Percentiles rank a stretch among this genome's conserved stretches.
Evolutionary conservation across 2,888 invertebrate genomes (phyloP).

Genomic region (Liposcelis brunnea): DNA sequence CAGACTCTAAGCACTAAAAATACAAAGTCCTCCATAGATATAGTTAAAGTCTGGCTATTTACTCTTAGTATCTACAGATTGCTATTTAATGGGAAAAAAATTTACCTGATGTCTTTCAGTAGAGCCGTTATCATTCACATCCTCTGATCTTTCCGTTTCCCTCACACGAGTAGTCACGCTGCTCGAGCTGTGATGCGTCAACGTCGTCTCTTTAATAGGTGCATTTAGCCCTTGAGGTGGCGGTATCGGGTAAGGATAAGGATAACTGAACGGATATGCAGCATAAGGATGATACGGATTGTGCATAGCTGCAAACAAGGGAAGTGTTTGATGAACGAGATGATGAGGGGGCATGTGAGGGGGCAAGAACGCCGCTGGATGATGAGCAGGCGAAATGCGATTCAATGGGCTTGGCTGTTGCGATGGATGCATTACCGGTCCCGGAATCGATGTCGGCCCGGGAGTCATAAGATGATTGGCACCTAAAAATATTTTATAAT

Average conservation of each 20-base stretch:
- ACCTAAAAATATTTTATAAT: too few relatives aligned
- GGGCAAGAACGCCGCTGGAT: constrained; percentile 16
- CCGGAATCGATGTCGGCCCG: constrained; percentile 40
- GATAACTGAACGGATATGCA: constrained; percentile 46
- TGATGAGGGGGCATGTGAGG: constrained; percentile 15
- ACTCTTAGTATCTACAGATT: too few relatives aligned
- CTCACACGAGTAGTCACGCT: constrained; percentile 48
- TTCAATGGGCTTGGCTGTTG: constrained; percentile 48
- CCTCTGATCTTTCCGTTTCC: constrained; percentile 32
- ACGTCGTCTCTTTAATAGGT: constrained; percentile 44
- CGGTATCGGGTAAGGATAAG: constrained; percentile 56
- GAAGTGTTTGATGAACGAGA: constrained; percentile 21
- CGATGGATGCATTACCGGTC: constrained; percentile 54
- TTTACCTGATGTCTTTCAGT: constrained; percentile 42
- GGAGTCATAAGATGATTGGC: background rate
- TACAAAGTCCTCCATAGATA: too few relatives aligned
- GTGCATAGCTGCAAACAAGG: constrained; percentile 31
- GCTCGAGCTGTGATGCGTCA: constrained; percentile 52
- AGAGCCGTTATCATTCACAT: constrained; percentile 27
- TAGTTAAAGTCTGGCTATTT: too few relatives aligned
- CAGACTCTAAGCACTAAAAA: too few relatives aligned
- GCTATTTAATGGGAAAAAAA: too few relatives aligned
- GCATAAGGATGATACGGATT: constrained; percentile 53
- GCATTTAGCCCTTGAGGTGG: constrained; percentile 36
- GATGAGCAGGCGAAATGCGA: constrained; percentile 20